Base-by-base conservation (phyloP, 2,888 invertebrate genomes). In the Proisotoma minuta region DNA sequence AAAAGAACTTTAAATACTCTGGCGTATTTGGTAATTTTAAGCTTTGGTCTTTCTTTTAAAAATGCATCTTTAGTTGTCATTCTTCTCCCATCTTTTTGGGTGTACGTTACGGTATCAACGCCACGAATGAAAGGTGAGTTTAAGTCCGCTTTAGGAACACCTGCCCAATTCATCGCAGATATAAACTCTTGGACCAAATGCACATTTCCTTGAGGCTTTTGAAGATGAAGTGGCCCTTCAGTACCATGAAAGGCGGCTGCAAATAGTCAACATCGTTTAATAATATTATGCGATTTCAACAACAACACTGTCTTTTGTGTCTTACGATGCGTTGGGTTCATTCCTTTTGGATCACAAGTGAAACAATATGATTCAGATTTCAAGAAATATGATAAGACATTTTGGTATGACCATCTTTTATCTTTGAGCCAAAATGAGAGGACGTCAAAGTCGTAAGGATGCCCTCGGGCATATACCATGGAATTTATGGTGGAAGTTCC, bases 401-500 rank as follows among this genome's bases (percentile, higher is more conserved):
- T 77, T 23, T 75, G 73, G 63, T 75, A 77, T n/a, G 75, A 73
- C 80, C 80, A 80, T 2, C 78, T 77, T 18, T 68, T 66, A 62
- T 75, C 75, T 15, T 76, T 77, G 12, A 64, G 58, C 8, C 69
- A 69, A 22, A 68, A 76, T 54, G 85, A 85, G 89, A 89, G 90
- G 1, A 79, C 73, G 27, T 65, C 61, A 23, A 59, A 90, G 75
- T 89, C 88, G 20, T 82, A 77, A 15, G 81, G 78, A 77, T 87
- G 85, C 20, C 89, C 89, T 75, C 85, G 77, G 8, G 85, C 76
- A 74, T 88, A 85, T 49, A 88, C 78, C 86, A 88, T 86, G 74
- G 87, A 86, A 78, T 90, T 90, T 1, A 90, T 76, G 74, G 86
- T 84, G 65, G 86, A 84, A 0, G 86, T 84, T 1, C 91, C 91